phyloP scores from a whole-genome alignment of 2,888 invertebrate genomes.

The Mythimna lalbum region DNA sequence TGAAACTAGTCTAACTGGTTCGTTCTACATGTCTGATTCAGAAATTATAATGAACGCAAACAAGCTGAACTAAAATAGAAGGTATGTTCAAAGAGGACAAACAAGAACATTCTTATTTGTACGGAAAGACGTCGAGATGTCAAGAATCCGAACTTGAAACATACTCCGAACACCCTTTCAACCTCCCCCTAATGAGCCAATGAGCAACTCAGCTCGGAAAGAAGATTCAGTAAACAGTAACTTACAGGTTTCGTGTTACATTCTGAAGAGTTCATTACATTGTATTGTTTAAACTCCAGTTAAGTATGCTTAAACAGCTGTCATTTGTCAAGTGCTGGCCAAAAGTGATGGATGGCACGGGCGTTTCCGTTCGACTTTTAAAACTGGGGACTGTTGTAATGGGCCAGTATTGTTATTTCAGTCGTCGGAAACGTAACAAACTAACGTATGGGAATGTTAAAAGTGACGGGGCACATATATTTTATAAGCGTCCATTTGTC shows the following conservation, averaged over 20 bases:
- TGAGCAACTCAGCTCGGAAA: conserved; percentile 43
- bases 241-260: conserved; percentile 64
- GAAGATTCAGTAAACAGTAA: conserved; percentile 58
- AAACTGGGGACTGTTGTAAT: conserved; percentile 74
- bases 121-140: conserved; percentile 46
- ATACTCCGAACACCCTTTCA: conserved; percentile 37
- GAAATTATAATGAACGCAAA: conserved; percentile 33
- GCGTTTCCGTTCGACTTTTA: conserved; percentile 79
- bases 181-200: conserved; percentile 50
- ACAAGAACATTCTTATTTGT: conserved; percentile 55
- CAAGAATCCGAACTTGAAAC: conserved; percentile 43
- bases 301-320: conserved; percentile 74
- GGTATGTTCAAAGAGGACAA: conserved; percentile 40
- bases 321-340: conserved; percentile 77
- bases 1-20: conserved; percentile 14
- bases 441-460: conserved; percentile 85
- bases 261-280: conserved; percentile 71
- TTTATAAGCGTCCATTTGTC: conserved; percentile 88
- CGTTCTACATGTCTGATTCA: conserved; percentile 8
- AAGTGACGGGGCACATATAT: conserved; percentile 85
- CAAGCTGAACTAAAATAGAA: conserved; percentile 33
- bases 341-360: conserved; percentile 82
- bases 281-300: conserved; percentile 69
- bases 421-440: conserved; percentile 85
- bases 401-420: conserved; percentile 87